These are phyloP conservation scores for Lepidocolaptes lacrymiger DNA, from an alignment of 2,797 vertebrate genomes.

Conservation along the genomic window DNA sequence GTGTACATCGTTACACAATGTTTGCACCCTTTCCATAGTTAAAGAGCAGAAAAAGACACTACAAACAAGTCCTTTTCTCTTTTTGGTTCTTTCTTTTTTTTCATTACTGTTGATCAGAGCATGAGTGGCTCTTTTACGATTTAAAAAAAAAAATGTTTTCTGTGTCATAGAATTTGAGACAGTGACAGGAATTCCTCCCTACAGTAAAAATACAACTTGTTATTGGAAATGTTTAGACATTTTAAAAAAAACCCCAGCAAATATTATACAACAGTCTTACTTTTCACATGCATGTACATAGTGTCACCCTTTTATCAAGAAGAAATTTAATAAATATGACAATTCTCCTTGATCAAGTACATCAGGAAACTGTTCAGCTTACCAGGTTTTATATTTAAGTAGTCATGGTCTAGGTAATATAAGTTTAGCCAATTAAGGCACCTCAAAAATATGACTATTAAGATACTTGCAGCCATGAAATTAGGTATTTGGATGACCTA, in stretches of 20 bases:
- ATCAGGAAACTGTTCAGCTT: background rate
- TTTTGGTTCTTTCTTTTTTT: slow-evolving; percentile 21
- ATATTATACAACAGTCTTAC: background rate
- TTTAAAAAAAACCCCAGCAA: background rate
- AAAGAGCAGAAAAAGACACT: slow-evolving; percentile 44
- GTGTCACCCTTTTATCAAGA: background rate
- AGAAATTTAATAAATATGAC: background rate
- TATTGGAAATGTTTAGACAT: background rate
- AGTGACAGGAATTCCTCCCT: background rate
- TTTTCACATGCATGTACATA: background rate
- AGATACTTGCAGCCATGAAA: background rate
- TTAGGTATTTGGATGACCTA: background rate
- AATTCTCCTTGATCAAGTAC: background rate
- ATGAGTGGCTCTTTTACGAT: slow-evolving; percentile 22
- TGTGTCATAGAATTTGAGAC: background rate
- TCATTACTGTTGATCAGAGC: slow-evolving; percentile 3
- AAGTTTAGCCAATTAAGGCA: accelerated
- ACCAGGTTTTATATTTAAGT: background rate
- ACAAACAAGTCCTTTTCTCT: background rate
- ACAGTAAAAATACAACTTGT: background rate
- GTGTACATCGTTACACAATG: background rate
- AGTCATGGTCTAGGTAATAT: background rate
- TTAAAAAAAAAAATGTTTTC: background rate
- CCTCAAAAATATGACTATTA: background rate
- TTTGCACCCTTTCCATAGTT: background rate